phyloP scores from a whole-genome alignment of 2,113 vertebrate species.

The Podiceps cristatus region DNA sequence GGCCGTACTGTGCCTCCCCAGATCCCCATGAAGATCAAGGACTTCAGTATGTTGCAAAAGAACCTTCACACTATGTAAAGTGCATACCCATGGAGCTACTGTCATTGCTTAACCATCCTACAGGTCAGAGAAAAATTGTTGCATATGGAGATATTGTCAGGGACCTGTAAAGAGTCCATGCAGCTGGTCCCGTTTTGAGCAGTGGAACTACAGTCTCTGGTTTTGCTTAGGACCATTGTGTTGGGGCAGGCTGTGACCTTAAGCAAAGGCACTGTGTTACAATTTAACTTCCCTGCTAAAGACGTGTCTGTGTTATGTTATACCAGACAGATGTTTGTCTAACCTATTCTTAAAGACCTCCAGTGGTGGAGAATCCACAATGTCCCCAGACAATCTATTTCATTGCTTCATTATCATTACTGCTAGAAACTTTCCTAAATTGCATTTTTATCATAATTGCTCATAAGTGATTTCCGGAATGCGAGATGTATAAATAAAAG shows the following conservation, averaged over 20 bases:
- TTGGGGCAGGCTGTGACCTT: background rate
- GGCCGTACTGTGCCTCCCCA: background rate
- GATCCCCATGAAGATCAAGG: background rate
- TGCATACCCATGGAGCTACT: background rate
- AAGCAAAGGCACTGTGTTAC: background rate
- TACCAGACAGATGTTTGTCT: conserved; percentile 24
- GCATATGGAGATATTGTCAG: background rate
- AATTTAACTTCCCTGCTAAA: background rate
- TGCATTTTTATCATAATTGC: conserved; percentile 14
- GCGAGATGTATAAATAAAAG: conserved; percentile 17
- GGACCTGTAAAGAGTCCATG: background rate
- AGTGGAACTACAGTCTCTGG: background rate
- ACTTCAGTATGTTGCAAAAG: background rate
- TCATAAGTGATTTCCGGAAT: background rate
- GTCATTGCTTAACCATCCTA: background rate
- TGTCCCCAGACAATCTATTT: conserved; percentile 44
- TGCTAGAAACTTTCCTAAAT: conserved; percentile 26
- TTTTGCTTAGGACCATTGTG: background rate
- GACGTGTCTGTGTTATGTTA: background rate
- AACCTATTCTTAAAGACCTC: conserved; percentile 38
- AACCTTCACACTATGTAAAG: background rate
- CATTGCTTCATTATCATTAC: conserved; percentile 46
- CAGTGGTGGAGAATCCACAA: conserved; percentile 20
- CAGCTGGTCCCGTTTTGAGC: background rate
- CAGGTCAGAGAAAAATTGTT: background rate